Evolutionary conservation across 2,888 invertebrate genomes (phyloP).

Genomic region (Sphecodes monilicornis): DNA sequence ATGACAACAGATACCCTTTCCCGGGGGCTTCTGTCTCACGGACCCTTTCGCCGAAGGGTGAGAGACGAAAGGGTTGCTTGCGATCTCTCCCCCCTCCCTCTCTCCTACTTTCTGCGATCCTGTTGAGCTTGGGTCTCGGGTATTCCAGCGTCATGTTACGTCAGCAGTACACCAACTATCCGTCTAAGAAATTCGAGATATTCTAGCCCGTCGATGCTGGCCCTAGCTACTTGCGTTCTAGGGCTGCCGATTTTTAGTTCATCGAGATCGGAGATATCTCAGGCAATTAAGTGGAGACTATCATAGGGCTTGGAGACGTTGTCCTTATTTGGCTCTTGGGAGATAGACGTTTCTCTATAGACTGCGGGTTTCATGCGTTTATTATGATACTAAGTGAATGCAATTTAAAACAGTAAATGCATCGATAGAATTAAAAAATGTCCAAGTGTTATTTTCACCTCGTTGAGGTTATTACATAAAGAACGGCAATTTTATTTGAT

Average conservation of each 20-base stretch:
- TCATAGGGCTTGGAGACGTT: too few relatives aligned
- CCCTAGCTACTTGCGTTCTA: background rate
- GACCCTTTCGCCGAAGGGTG: constrained; percentile 74
- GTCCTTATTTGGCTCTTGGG: too few relatives aligned
- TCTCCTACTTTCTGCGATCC: background rate
- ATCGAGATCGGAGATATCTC: background rate
- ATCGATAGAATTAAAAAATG: too few relatives aligned
- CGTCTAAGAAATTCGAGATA: constrained; percentile 29
- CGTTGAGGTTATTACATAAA: too few relatives aligned
- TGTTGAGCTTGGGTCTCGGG: constrained; percentile 30
- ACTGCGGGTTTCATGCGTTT: too few relatives aligned
- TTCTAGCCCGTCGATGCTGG: background rate
- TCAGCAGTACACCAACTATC: constrained; percentile 29
- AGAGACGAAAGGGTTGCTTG: constrained; percentile 63
- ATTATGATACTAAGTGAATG: too few relatives aligned
- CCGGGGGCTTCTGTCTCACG: constrained; percentile 74
- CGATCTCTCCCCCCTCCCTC: constrained; percentile 30
- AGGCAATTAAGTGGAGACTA: background rate
- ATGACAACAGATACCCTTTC: constrained; percentile 84
- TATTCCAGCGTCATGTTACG: constrained; percentile 62
- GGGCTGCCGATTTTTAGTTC: background rate
- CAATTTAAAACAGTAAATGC: too few relatives aligned
- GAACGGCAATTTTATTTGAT: too few relatives aligned
- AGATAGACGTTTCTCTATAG: too few relatives aligned
- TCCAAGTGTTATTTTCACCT: too few relatives aligned